Evolutionary conservation across 2,888 invertebrate genomes (phyloP).

Genomic region (Syrista parreyssii): DNA sequence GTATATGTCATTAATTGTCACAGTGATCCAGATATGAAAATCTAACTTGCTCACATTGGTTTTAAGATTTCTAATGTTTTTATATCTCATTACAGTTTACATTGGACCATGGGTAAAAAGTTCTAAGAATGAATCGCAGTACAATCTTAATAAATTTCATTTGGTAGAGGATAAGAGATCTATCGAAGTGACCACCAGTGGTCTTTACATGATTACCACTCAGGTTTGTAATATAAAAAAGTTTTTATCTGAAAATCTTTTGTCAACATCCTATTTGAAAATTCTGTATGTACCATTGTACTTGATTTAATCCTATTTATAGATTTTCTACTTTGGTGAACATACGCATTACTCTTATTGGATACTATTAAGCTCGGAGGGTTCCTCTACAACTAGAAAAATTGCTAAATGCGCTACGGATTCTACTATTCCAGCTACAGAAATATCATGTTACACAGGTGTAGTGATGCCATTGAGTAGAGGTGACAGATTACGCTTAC

Average conservation of each 20-base stretch:
- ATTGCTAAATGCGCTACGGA: constrained; percentile 55
- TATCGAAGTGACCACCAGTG: constrained; percentile 56
- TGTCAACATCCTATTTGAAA: background rate
- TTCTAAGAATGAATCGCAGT: constrained; percentile 49
- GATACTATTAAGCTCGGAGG: constrained; percentile 54
- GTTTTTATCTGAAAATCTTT: background rate
- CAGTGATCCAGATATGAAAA: background rate
- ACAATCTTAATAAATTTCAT: constrained; percentile 56
- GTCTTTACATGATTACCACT: constrained; percentile 59
- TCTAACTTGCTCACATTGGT: background rate
- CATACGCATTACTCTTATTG: constrained; percentile 54
- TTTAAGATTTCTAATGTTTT: background rate
- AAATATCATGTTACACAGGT: constrained; percentile 59
- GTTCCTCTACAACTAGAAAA: constrained; percentile 44
- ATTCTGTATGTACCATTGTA: background rate
- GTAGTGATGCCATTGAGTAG: constrained; percentile 45
- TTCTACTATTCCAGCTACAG: constrained; percentile 47
- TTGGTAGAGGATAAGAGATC: constrained; percentile 57
- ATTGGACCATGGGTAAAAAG: constrained; percentile 60
- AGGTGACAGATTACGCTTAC: constrained; percentile 55
- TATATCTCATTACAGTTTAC: constrained; percentile 36
- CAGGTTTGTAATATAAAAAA: constrained; percentile 46
- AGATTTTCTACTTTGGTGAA: constrained; percentile 58
- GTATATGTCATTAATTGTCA: constrained; percentile 25
- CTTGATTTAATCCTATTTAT: background rate